Evolutionary conservation across 2,888 invertebrate species (phyloP).

Genomic region (Netelia inedita): DNA sequence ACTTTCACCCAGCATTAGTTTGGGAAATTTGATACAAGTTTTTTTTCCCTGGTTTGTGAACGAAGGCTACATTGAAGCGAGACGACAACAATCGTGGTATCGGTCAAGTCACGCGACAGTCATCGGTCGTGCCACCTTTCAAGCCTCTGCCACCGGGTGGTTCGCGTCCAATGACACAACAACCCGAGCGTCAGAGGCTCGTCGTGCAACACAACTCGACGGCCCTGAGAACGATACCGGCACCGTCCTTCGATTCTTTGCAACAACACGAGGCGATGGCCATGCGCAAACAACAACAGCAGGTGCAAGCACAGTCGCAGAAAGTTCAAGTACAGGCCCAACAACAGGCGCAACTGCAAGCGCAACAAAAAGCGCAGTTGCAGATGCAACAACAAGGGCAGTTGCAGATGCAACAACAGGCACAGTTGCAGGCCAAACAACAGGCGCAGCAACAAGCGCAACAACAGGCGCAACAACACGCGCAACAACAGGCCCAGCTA

Average conservation of each 20-base stretch:
- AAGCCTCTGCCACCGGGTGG: slow-evolving; percentile 90
- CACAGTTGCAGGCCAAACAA: slow-evolving; percentile 78
- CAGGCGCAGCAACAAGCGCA: slow-evolving; percentile 70
- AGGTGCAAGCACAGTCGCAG: slow-evolving; percentile 70
- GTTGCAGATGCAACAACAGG: slow-evolving; percentile 51
- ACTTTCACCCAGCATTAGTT: neutral
- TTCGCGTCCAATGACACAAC: slow-evolving; percentile 88
- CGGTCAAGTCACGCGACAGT: slow-evolving; percentile 57
- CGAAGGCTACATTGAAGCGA: slow-evolving; percentile 54
- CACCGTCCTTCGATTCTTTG: slow-evolving; percentile 72
- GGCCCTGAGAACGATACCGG: slow-evolving; percentile 75
- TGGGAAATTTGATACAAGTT: neutral
- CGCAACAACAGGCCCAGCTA: slow-evolving; percentile 77
- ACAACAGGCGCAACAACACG: slow-evolving; percentile 76
- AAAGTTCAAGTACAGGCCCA: slow-evolving; percentile 79
- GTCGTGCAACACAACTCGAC: slow-evolving; percentile 82
- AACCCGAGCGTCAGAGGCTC: slow-evolving; percentile 86
- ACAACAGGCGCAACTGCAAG: slow-evolving; percentile 77
- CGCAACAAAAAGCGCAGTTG: slow-evolving; percentile 76
- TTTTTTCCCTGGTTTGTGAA: neutral
- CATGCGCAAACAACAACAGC: slow-evolving; percentile 75
- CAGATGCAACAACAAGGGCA: slow-evolving; percentile 75
- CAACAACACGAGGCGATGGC: slow-evolving; percentile 76
- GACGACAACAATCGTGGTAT: slow-evolving; percentile 51
- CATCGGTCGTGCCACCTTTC: slow-evolving; percentile 89